Evolutionary conservation across 2,797 vertebrate species (phyloP).

Genomic region (Pristis pectinata): DNA sequence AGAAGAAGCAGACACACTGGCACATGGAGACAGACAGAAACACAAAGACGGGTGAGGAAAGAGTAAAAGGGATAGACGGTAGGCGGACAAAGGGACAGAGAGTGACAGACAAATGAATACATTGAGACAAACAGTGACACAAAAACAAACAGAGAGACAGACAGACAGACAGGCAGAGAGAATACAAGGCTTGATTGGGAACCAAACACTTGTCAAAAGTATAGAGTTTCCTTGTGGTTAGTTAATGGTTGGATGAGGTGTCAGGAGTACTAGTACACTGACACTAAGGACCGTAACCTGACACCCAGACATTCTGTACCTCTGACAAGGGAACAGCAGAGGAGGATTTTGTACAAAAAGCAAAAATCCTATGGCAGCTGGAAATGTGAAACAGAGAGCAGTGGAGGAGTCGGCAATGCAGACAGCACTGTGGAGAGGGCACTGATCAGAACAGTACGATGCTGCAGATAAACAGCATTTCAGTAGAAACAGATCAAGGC

Average conservation of each 20-base stretch:
- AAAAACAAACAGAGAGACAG: too few species aligned
- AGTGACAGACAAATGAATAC: not conserved
- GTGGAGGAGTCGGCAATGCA: too few species aligned
- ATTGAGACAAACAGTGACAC: too few species aligned
- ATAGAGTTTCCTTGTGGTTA: constrained; percentile 28
- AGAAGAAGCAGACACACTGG: not conserved
- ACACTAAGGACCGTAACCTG: not conserved
- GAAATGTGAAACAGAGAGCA: not conserved
- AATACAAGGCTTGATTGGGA: not conserved
- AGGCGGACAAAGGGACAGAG: not conserved
- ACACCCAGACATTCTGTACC: constrained; percentile 18
- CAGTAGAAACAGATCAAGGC: not conserved
- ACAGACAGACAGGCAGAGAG: not conserved
- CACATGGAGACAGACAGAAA: not conserved
- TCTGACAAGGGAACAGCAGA: constrained; percentile 23
- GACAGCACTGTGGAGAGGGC: not conserved
- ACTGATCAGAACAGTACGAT: not conserved
- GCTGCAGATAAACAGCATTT: not conserved
- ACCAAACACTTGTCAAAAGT: not conserved
- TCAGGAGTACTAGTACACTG: not conserved
- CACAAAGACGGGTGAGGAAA: not conserved
- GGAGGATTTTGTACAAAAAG: not conserved
- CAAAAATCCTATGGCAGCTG: not conserved
- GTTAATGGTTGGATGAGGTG: constrained; percentile 35
- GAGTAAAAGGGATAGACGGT: not conserved